phyloP scores from a whole-genome alignment of 2,888 invertebrate genomes.

The Nebria salina region DNA sequence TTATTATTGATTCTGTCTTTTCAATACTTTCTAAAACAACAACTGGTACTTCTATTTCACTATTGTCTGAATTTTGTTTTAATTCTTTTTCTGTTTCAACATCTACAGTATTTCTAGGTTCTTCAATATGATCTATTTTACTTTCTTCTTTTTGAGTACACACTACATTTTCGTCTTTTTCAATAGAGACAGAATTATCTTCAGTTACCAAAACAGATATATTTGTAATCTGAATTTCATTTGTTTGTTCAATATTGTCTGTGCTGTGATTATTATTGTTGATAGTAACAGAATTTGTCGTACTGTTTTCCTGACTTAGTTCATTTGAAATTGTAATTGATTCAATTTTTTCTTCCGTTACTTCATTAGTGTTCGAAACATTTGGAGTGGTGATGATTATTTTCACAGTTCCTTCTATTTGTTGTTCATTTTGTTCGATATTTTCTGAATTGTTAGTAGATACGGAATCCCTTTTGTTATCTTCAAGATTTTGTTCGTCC shows the following conservation, averaged over 20 bases:
- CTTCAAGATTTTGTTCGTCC: slow-evolving; percentile 8
- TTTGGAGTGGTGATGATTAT: not conserved
- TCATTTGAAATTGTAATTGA: not conserved
- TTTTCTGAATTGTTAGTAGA: too few relatives aligned
- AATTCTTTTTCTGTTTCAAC: not conserved
- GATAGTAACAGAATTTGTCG: not conserved
- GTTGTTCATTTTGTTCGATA: not conserved
- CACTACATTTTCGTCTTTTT: not conserved
- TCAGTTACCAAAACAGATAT: not conserved
- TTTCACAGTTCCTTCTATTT: not conserved
- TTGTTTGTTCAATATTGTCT: not conserved
- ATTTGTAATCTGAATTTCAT: not conserved
- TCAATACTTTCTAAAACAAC: too few relatives aligned
- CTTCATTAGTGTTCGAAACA: not conserved
- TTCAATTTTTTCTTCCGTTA: not conserved
- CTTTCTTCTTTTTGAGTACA: not conserved
- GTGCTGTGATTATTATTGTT: not conserved
- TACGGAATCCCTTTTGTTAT: not conserved
- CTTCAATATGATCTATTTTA: not conserved
- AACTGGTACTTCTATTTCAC: too few relatives aligned
- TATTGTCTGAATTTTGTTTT: not conserved
- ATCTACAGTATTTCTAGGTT: not conserved
- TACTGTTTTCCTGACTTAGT: not conserved
- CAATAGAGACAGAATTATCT: not conserved
- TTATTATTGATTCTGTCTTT: too few relatives aligned